Evolutionary conservation across 2,113 vertebrate species (phyloP).

Genomic region (Ochotona princeps): DNA sequence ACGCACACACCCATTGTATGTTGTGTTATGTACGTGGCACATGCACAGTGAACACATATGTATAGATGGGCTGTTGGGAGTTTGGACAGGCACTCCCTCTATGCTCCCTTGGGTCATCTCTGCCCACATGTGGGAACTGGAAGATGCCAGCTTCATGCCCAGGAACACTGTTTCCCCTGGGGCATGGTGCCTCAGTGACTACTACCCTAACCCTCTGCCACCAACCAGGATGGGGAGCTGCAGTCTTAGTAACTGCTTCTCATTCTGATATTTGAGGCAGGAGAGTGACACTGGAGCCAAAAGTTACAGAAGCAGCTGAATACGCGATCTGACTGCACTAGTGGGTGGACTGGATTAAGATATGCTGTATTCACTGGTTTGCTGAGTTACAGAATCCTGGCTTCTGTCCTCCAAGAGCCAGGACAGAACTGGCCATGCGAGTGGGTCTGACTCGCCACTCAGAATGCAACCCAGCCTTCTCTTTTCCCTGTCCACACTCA

Average conservation of each 20-base stretch:
- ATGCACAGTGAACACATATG: not conserved
- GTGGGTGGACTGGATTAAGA: not conserved
- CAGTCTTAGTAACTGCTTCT: not conserved
- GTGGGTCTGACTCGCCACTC: too few relatives aligned
- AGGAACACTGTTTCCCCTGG: not conserved
- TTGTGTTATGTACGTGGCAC: too few relatives aligned
- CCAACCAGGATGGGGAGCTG: not conserved
- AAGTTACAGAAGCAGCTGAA: not conserved
- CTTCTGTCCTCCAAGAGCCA: not conserved
- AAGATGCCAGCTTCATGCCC: not conserved
- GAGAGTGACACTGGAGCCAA: not conserved
- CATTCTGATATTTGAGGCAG: not conserved
- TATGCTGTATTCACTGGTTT: not conserved
- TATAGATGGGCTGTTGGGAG: not conserved
- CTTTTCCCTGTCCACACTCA: not conserved
- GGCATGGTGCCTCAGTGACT: too few relatives aligned
- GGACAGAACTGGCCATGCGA: too few relatives aligned
- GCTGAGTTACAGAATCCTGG: not conserved
- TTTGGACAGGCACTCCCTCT: not conserved
- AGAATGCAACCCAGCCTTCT: not conserved
- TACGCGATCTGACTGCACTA: too few relatives aligned
- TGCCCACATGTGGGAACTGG: fast-evolving
- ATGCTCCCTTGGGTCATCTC: not conserved
- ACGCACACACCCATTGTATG: too few relatives aligned
- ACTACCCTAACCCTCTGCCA: not conserved